These are phyloP conservation scores for Ispidina lecontei DNA, from an alignment of 2,797 vertebrate genomes.

Conservation along the genomic window DNA sequence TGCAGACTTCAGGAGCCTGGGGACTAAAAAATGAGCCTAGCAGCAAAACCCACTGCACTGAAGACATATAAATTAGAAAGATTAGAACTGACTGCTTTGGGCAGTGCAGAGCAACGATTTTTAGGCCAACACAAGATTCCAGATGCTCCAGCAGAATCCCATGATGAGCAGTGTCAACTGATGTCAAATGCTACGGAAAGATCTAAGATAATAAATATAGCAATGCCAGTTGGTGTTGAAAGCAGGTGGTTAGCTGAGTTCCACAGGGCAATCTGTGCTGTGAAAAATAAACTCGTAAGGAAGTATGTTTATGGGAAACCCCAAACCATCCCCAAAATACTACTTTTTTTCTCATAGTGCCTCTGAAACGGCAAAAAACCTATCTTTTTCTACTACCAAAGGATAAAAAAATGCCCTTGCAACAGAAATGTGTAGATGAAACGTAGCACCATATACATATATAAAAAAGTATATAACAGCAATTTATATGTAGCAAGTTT, in stretches of 20 bases:
- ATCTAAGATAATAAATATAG: constrained; percentile 36
- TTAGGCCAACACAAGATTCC: constrained; percentile 55
- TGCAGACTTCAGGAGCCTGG: not conserved
- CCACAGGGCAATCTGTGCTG: not conserved
- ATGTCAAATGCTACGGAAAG: constrained; percentile 55
- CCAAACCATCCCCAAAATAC: not conserved
- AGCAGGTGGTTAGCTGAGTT: constrained; percentile 31
- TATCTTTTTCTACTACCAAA: not conserved
- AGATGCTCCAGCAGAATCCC: constrained; percentile 65
- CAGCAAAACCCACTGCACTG: not conserved
- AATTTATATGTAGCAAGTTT: not conserved
- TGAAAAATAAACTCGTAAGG: constrained; percentile 26
- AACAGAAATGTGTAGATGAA: not conserved
- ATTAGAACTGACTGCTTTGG: constrained; percentile 63
- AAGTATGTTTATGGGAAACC: not conserved
- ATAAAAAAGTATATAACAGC: not conserved
- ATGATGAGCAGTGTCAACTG: constrained; percentile 51
- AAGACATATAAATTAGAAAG: constrained; percentile 57
- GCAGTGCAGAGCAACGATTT: constrained; percentile 16
- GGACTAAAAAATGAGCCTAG: not conserved
- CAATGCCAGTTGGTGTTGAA: constrained; percentile 31
- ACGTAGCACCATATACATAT: not conserved
- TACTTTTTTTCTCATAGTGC: not conserved
- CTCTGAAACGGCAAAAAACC: not conserved
- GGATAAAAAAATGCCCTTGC: not conserved